phyloP scores from a whole-genome alignment of 1,140 invertebrate genomes.

The Aphelenchoides avenae region DNA sequence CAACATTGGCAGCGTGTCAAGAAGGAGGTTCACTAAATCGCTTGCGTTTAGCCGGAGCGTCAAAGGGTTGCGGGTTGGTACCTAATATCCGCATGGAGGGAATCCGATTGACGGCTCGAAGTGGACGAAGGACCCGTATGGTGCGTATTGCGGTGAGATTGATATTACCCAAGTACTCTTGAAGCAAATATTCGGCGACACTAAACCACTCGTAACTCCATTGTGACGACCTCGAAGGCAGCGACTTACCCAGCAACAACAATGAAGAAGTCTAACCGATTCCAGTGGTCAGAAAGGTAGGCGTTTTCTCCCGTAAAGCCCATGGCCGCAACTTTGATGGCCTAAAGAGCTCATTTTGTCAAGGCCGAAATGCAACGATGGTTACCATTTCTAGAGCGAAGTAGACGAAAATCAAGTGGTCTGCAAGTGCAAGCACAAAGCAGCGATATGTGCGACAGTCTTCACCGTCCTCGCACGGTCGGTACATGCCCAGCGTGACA shows the following conservation, averaged over 20 bases:
- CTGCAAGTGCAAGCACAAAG: constrained; percentile 86
- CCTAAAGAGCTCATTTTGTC: constrained; percentile 69
- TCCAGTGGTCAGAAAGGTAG: constrained; percentile 91
- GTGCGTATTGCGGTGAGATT: constrained; percentile 96
- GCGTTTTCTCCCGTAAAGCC: constrained; percentile 88
- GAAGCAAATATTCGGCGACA: constrained; percentile 84
- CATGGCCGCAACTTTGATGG: constrained; percentile 97
- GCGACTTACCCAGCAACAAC: constrained; percentile 81
- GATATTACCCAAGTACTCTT: constrained; percentile 81
- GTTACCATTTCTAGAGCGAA: constrained; percentile 71
- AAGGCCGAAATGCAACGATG: too few relatives aligned
- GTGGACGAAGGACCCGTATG: constrained; percentile 86
- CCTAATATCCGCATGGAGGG: constrained; percentile 78
- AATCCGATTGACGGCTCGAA: constrained; percentile 97
- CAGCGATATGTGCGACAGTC: constrained; percentile 80
- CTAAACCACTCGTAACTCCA: constrained; percentile 65
- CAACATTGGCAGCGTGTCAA: constrained; percentile 93
- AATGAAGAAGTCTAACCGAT: constrained; percentile 95
- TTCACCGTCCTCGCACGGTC: constrained; percentile 83
- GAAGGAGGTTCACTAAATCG: constrained; percentile 67
- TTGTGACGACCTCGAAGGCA: constrained; percentile 3
- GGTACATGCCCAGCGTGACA: constrained; percentile 97
- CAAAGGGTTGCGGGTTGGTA: constrained; percentile 4
- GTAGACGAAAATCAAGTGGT: constrained; percentile 96
- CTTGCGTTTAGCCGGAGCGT: neutral